Percentiles rank a stretch among this genome's conserved stretches.
Evolutionary conservation across 2,888 invertebrate species (phyloP).

Genomic region (Pardosa pseudoannulata): DNA sequence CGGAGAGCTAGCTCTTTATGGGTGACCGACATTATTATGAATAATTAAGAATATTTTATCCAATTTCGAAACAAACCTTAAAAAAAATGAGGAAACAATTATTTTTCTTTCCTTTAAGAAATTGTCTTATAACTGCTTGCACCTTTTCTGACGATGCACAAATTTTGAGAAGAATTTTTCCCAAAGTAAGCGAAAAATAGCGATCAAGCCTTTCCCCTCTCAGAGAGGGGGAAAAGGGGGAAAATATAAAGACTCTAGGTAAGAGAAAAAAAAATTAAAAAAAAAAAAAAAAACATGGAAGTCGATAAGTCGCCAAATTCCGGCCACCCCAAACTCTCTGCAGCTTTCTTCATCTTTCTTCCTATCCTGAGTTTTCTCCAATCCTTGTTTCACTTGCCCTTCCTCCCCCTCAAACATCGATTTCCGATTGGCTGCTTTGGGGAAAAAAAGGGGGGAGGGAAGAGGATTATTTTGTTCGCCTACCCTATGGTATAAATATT

Average conservation of each 20-base stretch:
- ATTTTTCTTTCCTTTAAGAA: neutral
- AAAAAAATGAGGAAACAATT: no score
- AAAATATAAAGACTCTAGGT: neutral
- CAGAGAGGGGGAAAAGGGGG: neutral
- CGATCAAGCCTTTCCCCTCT: constrained; percentile 14
- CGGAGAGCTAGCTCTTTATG: no score
- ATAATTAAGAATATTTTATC: no score
- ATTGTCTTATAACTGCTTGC: neutral
- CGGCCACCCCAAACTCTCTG: constrained; percentile 45
- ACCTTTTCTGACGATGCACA: constrained; percentile 9
- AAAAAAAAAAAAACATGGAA: constrained; percentile 41
- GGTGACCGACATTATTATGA: no score
- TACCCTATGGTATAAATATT: constrained; percentile 70
- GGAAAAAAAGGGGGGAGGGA: constrained; percentile 22
- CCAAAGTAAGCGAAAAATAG: constrained; percentile 16
- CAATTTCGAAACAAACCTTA: no score
- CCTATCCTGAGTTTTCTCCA: constrained; percentile 67
- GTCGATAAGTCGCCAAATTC: constrained; percentile 69
- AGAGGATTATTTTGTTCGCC: constrained; percentile 67
- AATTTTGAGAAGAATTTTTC: constrained; percentile 13
- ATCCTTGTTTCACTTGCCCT: constrained; percentile 61
- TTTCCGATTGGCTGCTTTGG: constrained; percentile 67
- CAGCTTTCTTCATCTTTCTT: constrained; percentile 68
- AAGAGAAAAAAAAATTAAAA: neutral
- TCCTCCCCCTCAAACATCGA: constrained; percentile 59